Percentiles rank a stretch among this genome's conserved stretches.
Evolutionary conservation across 2,797 vertebrate genomes (phyloP).

Genomic region (Scleropages formosus): DNA sequence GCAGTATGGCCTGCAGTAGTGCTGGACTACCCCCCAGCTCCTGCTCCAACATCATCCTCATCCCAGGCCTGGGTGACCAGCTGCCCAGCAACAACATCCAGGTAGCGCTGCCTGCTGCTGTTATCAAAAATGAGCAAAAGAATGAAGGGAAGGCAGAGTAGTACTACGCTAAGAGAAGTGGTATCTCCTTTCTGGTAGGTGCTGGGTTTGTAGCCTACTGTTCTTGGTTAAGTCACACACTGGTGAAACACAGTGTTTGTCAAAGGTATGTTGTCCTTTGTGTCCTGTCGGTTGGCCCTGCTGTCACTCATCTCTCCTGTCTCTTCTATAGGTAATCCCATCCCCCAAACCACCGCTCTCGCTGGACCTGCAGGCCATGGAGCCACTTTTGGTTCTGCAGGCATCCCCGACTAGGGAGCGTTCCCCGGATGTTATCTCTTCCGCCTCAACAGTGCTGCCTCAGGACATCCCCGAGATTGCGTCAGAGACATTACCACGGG

Average conservation of each 20-base stretch:
- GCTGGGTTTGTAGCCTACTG: no score
- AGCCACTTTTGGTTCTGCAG: constrained; percentile 80
- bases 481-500: constrained; percentile 80
- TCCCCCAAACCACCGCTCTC: constrained; percentile 67
- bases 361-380: constrained; percentile 80
- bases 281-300: not conserved
- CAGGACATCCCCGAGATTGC: constrained; percentile 96
- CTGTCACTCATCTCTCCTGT: not conserved
- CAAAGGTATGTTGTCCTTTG: no score
- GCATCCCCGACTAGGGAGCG: constrained; percentile 88
- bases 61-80: constrained; percentile 80
- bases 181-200: not conserved
- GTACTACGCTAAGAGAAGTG: no score
- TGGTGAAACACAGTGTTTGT: no score
- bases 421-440: constrained; percentile 96
- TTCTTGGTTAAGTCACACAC: no score
- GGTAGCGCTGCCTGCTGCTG: constrained; percentile 64
- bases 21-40: constrained; percentile 73
- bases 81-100: constrained; percentile 70
- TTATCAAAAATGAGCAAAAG: no score
- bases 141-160: not conserved
- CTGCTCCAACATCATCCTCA: constrained; percentile 75
- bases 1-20: constrained; percentile 48
- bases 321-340: constrained; percentile 50
- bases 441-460: constrained; percentile 91